phyloP scores from a whole-genome alignment of 2,888 invertebrate species.

The Microdon myrmicae region DNA sequence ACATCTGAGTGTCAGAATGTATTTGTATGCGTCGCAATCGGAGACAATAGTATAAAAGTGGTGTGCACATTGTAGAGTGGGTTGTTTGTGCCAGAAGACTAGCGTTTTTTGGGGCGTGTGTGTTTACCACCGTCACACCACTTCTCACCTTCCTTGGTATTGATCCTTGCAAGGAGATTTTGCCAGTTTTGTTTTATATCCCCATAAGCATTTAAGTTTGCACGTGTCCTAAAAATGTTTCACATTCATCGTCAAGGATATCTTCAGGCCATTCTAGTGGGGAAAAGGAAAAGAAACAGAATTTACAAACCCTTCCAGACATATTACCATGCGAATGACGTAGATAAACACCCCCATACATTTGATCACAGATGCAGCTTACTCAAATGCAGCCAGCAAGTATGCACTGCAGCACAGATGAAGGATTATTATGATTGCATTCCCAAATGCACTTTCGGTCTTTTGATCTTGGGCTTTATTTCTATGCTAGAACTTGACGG shows the following conservation, averaged over 20 bases:
- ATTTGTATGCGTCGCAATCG: slow-evolving; percentile 25
- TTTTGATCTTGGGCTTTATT: slow-evolving; percentile 8
- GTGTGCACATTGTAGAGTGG: slow-evolving; percentile 24
- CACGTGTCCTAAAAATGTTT: slow-evolving; percentile 9
- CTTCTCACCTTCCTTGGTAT: slow-evolving; percentile 36
- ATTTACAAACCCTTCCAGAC: slow-evolving; percentile 1
- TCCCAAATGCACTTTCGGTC: slow-evolving; percentile 21
- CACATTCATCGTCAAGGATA: slow-evolving; percentile 13
- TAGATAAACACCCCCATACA: not conserved
- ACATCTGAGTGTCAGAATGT: slow-evolving; percentile 47
- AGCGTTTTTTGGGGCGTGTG: slow-evolving; percentile 29
- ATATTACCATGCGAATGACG: no score
- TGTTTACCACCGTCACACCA: no score
- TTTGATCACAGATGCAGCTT: no score
- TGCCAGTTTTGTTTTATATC: slow-evolving; percentile 14
- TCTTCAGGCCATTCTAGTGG: slow-evolving; percentile 15
- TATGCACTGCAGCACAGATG: not conserved
- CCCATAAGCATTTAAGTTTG: slow-evolving; percentile 25
- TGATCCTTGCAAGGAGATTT: slow-evolving; percentile 14
- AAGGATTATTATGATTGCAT: slow-evolving; percentile 14
- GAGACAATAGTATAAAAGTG: slow-evolving; percentile 36
- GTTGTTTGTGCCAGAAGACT: no score
- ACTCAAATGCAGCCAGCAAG: not conserved
- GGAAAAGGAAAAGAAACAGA: slow-evolving; percentile 1
- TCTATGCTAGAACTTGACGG: slow-evolving; percentile 4